phyloP scores from a whole-genome alignment of 2,797 vertebrate species.

The Phaenicophaeus curvirostris region DNA sequence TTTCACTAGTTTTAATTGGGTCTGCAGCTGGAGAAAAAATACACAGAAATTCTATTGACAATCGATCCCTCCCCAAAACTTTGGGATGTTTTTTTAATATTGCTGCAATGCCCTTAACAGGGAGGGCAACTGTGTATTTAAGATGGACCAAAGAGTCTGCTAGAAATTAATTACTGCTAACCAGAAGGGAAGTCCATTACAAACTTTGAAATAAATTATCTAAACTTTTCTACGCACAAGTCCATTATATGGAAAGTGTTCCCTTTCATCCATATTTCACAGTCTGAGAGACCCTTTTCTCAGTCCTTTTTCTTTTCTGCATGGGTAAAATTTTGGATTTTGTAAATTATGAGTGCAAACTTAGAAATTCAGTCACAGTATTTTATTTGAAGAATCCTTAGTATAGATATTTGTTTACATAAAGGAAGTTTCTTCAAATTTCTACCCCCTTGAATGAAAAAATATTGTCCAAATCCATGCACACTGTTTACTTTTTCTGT shows the following conservation, averaged over 20 bases:
- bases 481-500: not conserved
- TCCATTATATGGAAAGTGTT: not conserved
- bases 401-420: accelerated
- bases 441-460: not conserved
- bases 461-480: not conserved
- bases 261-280: not conserved
- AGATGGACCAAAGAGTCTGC: not conserved
- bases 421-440: not conserved
- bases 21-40: not conserved
- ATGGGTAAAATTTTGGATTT: not conserved
- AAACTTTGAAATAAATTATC: not conserved
- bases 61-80: not conserved
- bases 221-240: not conserved
- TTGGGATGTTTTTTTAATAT: not conserved
- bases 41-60: not conserved
- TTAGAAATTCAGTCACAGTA: not conserved
- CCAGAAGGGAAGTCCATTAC: not conserved
- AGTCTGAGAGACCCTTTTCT: not conserved
- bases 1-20: not conserved
- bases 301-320: not conserved
- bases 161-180: not conserved
- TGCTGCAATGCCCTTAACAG: not conserved
- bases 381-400: not conserved
- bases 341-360: not conserved
- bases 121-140: not conserved